A percentile compares a stretch with the other conserved stretches of the same genome.
Conservation (phyloP, 2,888 invertebrate genomes). For the Melolontha melolontha region DNA sequence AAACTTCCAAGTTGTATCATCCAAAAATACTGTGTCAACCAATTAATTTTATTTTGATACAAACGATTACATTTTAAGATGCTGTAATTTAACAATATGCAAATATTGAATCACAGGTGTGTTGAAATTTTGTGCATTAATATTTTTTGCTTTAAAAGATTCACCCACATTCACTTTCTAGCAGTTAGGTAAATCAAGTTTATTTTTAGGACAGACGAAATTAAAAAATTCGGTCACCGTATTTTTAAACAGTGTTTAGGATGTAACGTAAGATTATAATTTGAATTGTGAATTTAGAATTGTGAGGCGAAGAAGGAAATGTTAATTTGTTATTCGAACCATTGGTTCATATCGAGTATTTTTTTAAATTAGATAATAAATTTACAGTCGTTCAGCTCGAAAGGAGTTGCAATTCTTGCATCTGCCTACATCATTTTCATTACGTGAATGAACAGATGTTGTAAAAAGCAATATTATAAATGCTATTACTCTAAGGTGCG, state of each 20-base stretch:
- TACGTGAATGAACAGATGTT: too few relatives aligned
- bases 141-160: constrained; percentile 8
- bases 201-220: constrained; percentile 35
- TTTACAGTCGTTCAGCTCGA: too few relatives aligned
- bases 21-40: neutral
- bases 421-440: too few relatives aligned
- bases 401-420: too few relatives aligned
- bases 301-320: too few relatives aligned
- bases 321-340: too few relatives aligned
- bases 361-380: too few relatives aligned
- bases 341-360: too few relatives aligned
- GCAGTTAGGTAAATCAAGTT: constrained; percentile 22
- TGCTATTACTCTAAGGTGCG: too few relatives aligned
- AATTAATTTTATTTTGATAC: neutral
- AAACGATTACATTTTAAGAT: constrained; percentile 12
- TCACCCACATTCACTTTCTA: constrained; percentile 25
- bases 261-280: constrained; percentile 22
- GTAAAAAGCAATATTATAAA: too few relatives aligned
- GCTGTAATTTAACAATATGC: constrained; percentile 10
- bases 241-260: constrained; percentile 29
- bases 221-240: constrained; percentile 36
- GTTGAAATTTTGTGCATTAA: constrained; percentile 4
- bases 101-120: neutral
- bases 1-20: constrained; percentile 7
- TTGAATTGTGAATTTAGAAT: constrained; percentile 14